Evolutionary conservation across 1,140 invertebrate genomes (phyloP).

Genomic region (Mylabris phalerata): DNA sequence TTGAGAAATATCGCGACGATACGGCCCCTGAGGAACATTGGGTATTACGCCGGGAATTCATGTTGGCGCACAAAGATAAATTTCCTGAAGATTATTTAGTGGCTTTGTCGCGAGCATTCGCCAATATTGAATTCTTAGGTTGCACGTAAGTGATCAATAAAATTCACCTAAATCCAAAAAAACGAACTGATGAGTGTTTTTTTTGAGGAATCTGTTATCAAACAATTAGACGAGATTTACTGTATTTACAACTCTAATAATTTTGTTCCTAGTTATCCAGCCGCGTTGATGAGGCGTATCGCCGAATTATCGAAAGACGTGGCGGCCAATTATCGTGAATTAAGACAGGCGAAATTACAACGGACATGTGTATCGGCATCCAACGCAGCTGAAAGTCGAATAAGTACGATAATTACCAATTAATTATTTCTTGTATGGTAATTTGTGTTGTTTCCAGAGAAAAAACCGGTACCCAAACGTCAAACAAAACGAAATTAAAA

Average conservation of each 20-base stretch:
- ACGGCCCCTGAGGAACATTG: slow-evolving; percentile 78
- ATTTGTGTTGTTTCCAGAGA: no score
- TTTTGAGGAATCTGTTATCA: neutral
- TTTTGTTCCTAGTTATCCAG: slow-evolving; percentile 48
- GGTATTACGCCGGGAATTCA: slow-evolving; percentile 66
- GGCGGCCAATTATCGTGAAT: slow-evolving; percentile 49
- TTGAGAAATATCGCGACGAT: slow-evolving; percentile 58
- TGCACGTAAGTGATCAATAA: slow-evolving; percentile 54
- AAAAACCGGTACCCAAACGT: no score
- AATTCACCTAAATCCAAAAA: no score
- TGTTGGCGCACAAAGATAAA: slow-evolving; percentile 61
- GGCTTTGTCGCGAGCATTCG: slow-evolving; percentile 73
- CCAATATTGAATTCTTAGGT: slow-evolving; percentile 75
- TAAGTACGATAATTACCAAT: slow-evolving; percentile 26
- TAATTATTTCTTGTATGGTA: neutral
- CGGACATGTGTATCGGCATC: slow-evolving; percentile 59
- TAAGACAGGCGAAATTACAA: slow-evolving; percentile 52
- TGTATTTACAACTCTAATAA: neutral
- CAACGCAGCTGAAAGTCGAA: slow-evolving; percentile 50
- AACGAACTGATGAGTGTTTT: no score
- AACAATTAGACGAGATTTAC: neutral
- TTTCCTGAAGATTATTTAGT: slow-evolving; percentile 67
- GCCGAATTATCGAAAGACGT: slow-evolving; percentile 63
- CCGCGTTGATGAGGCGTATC: slow-evolving; percentile 69
- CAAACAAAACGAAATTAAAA: no score